Base-by-base conservation (phyloP, 2,888 invertebrate species). In the Pherbina coryleti region DNA sequence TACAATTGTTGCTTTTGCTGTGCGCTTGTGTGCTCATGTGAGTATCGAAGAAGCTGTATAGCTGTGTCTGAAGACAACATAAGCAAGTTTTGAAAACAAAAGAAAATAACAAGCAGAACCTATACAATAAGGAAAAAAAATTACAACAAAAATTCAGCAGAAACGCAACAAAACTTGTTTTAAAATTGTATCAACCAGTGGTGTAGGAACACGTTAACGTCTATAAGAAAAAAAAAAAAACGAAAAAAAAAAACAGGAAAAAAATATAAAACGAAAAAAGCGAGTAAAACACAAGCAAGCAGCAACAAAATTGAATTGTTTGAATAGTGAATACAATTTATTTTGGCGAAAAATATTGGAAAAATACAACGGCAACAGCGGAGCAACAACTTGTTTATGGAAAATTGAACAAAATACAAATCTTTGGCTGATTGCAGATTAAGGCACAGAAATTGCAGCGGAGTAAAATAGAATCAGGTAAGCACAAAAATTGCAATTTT, bases 1-100 rank as follows among this genome's bases (percentile, higher is more conserved):
- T 66, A 66, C 64, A 66, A 37, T 37, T 66, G 64, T 66, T 66
- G 64, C 64, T 28, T 34, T 34, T 34, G 44, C 44, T 44, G 64
- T 34, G 64, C 34, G 31, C n/a, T n/a, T 31, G 31, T 31, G n/a
- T 64, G 8, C 17, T 17, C 14, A 1, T 34, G 31, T 37, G n/a
- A 19, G 55, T 55, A 19, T 19, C 2, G 2, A 2, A 3, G n/a
- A 3, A 1, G 44, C 2, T 44, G 44, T 44, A 3, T 44, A 44
- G 11, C 14, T 11, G 44, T 11, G 44, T 44, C 44, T 44, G 14
- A 55, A 55, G 55, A 55, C n/a, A 55, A 55, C 55, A 55, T 8
- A 19, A 19, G 55, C 55, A 55, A 22, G 22, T n/a, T 55, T 55
- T 19, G 19, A 55, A 55, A 55, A 55, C n/a, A 55, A 55, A 55